These are phyloP conservation scores for Sarcoramphus papa DNA, from an alignment of 2,797 vertebrate species.

Conservation along the genomic window DNA sequence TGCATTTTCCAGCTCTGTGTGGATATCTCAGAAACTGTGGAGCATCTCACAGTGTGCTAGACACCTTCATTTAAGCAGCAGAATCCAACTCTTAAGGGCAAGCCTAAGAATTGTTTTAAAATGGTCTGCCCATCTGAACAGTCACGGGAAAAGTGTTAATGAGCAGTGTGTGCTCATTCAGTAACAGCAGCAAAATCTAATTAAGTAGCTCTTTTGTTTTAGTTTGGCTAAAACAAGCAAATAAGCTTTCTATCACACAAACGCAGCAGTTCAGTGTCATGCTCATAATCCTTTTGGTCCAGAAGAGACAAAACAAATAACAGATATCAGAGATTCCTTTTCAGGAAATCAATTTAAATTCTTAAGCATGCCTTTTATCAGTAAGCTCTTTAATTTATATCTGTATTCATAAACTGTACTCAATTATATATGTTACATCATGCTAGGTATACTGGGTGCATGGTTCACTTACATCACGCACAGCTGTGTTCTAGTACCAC, in stretches of 20 bases:
- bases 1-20: not conserved
- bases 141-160: not conserved
- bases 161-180: not conserved
- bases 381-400: not conserved
- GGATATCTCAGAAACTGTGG: not conserved
- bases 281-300: not conserved
- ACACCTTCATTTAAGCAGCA: not conserved
- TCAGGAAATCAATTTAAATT: conserved; percentile 1
- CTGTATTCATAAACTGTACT: not conserved
- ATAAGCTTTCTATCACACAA: not conserved
- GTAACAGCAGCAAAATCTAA: not conserved
- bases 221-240: not conserved
- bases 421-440: not conserved
- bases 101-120: not conserved
- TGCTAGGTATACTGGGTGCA: not conserved
- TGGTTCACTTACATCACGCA: not conserved
- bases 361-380: not conserved
- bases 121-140: not conserved
- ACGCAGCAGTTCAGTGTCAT: not conserved
- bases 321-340: not conserved
- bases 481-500: not conserved
- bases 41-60: not conserved
- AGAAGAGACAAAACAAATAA: not conserved
- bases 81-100: not conserved
- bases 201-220: not conserved